These are phyloP conservation scores for Coenonympha glycerion DNA, from an alignment of 2,888 invertebrate genomes.

Conservation along the genomic window DNA sequence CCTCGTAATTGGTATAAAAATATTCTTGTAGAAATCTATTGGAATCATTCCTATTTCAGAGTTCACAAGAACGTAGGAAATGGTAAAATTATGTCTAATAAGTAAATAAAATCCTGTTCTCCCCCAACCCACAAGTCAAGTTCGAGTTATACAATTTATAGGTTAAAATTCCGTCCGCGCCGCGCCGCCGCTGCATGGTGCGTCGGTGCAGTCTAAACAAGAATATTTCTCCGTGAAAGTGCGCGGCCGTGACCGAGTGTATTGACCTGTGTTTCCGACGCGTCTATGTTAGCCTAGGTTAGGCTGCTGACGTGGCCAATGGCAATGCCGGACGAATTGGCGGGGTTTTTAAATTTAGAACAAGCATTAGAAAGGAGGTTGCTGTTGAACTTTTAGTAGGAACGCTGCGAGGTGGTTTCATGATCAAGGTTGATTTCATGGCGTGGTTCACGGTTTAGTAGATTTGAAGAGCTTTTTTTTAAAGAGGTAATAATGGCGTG, in stretches of 20 bases:
- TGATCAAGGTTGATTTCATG: too few relatives aligned
- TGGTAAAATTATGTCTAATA: too few relatives aligned
- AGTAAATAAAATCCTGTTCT: too few relatives aligned
- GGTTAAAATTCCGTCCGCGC: slow-evolving; percentile 49
- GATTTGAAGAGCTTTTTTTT: too few relatives aligned
- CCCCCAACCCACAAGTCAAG: slow-evolving; percentile 6
- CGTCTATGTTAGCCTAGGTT: slow-evolving; percentile 69
- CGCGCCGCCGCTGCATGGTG: slow-evolving; percentile 25
- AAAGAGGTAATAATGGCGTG: too few relatives aligned
- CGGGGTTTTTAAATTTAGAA: slow-evolving; percentile 21
- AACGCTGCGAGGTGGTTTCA: too few relatives aligned
- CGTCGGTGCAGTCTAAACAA: slow-evolving; percentile 50
- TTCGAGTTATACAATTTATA: slow-evolving; percentile 33
- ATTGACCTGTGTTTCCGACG: slow-evolving; percentile 62
- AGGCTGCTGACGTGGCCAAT: slow-evolving; percentile 53
- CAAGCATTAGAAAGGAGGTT: neutral
- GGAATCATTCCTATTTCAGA: too few relatives aligned
- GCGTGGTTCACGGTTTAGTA: too few relatives aligned
- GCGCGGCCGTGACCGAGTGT: slow-evolving; percentile 68
- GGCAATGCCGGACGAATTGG: slow-evolving; percentile 13
- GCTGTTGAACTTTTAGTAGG: neutral
- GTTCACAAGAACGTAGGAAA: too few relatives aligned
- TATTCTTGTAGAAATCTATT: too few relatives aligned
- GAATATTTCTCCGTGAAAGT: slow-evolving; percentile 57
- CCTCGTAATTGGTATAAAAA: too few relatives aligned